Base-by-base conservation (phyloP, 2,888 invertebrate genomes). In the Tetragonisca angustula region DNA sequence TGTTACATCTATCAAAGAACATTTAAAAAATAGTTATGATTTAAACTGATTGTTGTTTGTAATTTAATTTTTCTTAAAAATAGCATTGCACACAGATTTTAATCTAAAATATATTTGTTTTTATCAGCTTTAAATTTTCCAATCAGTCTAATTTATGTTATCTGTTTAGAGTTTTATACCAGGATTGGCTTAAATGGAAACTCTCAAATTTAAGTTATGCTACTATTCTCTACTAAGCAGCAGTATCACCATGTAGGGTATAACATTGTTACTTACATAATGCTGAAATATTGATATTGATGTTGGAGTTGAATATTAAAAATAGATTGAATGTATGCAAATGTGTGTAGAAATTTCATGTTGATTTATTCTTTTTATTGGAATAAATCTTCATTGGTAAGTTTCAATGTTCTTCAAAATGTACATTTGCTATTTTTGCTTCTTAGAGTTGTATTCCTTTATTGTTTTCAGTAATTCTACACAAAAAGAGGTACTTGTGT, bases 391-490 rank as follows among this genome's bases (percentile, higher is more conserved):
- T 32, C 61, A 68, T 75, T 52, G 79, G 79, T 79, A 79, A 79
- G 79, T 79, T 76, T 59, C 27, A 64, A 43, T 32, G 65, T n/a
- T 49, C 27, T 78, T 78, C 27, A 27, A 67, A 67, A 54, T 62
- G 52, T 50, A 65, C 49, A 43, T 69, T 56, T 65, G 69, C 62
- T 32, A 54, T 54, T 49, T 64, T 56, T 68, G 43, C 64, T 76
- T 70, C 54, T 64, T 62, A 69, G 79, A 79, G 77, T 76, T 76
- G 76, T 69, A 76, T 79, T 62, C 76, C 79, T 79, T 76, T 79
- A 76, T 79, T 76, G 49, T 79, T 79, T 79, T 79, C 79, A 79
- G 79, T 79, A 76, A 79, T 79, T 79, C 69, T 76, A 49, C 79
- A 76, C 64, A 76, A 69, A 76, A 79, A 54, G 79, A 62, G 49